A percentile compares a stretch with the other conserved stretches of the same genome.
phyloP scores from a whole-genome alignment of 2,113 vertebrate genomes.

The Phoenicopterus ruber region DNA sequence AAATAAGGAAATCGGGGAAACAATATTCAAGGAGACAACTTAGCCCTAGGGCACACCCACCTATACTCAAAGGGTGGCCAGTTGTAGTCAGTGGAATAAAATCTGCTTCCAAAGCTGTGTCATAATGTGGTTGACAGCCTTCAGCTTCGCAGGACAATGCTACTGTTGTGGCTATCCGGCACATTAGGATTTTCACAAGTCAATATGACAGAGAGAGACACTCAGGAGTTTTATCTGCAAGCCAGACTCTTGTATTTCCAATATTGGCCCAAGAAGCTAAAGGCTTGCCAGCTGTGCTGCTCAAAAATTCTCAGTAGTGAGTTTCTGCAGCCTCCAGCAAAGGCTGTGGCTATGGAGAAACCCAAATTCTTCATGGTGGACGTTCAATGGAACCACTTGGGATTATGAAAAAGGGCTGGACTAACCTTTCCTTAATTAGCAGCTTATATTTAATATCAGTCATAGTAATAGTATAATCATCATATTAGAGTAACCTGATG shows the following conservation, averaged over 20 bases:
- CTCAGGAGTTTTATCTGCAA: neutral
- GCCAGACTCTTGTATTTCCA: neutral
- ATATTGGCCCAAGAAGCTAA: neutral
- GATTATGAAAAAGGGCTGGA: neutral
- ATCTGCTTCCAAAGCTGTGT: neutral
- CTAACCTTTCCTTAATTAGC: neutral
- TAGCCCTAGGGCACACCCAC: neutral
- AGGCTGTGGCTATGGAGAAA: neutral
- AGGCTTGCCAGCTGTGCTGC: neutral
- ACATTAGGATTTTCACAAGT: neutral
- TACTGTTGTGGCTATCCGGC: neutral
- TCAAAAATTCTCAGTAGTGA: neutral
- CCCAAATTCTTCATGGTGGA: neutral
- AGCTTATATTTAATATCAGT: neutral
- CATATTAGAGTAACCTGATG: neutral
- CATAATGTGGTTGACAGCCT: neutral
- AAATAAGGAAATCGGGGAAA: neutral
- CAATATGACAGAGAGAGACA: neutral
- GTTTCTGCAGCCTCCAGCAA: neutral
- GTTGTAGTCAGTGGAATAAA: neutral
- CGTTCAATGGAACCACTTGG: rapidly evolving
- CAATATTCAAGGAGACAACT: neutral
- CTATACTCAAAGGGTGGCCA: neutral
- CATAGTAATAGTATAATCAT: neutral
- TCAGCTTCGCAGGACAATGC: neutral